phyloP scores from a whole-genome alignment of 2,797 vertebrate species.

The Crocidura indochinensis region DNA sequence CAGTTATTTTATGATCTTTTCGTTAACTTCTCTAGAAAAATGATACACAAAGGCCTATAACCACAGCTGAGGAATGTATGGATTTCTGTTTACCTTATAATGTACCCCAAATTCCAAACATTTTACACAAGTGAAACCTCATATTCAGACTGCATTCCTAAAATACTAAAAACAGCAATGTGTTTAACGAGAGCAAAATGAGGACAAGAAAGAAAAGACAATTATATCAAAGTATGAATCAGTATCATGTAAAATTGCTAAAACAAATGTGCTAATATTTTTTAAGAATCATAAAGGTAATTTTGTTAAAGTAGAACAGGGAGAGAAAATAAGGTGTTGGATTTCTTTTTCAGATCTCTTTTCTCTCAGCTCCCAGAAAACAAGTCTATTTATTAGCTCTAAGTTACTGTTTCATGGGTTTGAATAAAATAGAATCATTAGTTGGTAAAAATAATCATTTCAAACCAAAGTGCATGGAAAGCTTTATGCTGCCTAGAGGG shows the following conservation, averaged over 20 bases:
- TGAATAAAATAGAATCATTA: not conserved
- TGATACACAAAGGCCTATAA: not conserved
- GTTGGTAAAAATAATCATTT: not conserved
- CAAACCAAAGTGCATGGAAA: not conserved
- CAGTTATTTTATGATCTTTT: not conserved
- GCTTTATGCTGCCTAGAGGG: not conserved
- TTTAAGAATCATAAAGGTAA: constrained; percentile 3
- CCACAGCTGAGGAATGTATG: not conserved
- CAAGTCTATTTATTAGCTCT: constrained; percentile 28
- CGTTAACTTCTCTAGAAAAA: not conserved
- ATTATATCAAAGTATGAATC: accelerated
- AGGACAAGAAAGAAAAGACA: not conserved
- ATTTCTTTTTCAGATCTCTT: not conserved
- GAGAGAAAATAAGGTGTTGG: constrained; percentile 61
- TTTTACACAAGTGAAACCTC: not conserved
- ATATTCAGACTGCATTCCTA: accelerated
- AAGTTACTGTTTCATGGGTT: not conserved
- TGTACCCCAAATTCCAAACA: not conserved
- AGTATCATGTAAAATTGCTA: not conserved
- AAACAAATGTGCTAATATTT: constrained; percentile 58
- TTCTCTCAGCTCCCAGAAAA: constrained; percentile 54
- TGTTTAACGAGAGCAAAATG: not conserved
- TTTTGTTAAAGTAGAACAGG: not conserved
- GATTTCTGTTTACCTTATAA: too few relatives aligned
- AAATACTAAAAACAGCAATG: not conserved